Evolutionary conservation across 2,113 vertebrate species (phyloP).

Genomic region (Larimichthys polyactis): DNA sequence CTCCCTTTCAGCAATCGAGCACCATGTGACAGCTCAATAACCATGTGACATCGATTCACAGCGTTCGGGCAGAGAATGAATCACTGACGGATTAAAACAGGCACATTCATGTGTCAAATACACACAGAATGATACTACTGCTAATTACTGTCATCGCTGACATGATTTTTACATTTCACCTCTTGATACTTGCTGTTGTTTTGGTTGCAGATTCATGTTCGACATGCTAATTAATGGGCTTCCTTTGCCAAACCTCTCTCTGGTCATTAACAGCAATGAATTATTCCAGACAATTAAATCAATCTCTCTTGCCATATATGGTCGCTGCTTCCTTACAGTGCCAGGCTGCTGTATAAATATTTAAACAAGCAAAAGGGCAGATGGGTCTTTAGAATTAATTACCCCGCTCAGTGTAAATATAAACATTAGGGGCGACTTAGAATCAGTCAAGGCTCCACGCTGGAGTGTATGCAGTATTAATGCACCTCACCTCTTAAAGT

Average conservation of each 20-base stretch:
- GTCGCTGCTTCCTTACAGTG: constrained; percentile 23
- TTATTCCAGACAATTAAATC: constrained; percentile 66
- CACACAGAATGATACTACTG: neutral
- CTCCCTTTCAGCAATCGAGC: constrained; percentile 28
- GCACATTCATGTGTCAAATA: constrained; percentile 16
- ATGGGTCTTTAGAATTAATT: constrained; percentile 84
- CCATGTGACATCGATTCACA: constrained; percentile 32
- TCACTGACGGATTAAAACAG: constrained; percentile 34
- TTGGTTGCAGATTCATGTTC: constrained; percentile 6
- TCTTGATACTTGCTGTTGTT: constrained; percentile 3
- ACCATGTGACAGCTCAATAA: constrained; percentile 25
- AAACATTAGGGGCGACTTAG: constrained; percentile 70
- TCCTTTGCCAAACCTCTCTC: constrained; percentile 16
- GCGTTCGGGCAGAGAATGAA: constrained; percentile 23
- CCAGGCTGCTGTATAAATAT: constrained; percentile 79
- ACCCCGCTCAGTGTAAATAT: constrained; percentile 78
- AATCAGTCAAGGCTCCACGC: constrained; percentile 64
- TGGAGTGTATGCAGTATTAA: constrained; percentile 80
- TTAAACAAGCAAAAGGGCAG: constrained; percentile 84
- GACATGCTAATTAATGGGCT: constrained; percentile 45
- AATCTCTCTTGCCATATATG: constrained; percentile 44
- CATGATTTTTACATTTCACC: neutral
- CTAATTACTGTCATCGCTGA: neutral
- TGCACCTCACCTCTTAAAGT: constrained; percentile 57
- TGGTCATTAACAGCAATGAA: constrained; percentile 50